Evolutionary conservation across 1,140 invertebrate species (phyloP).

Genomic region (Pteromalus puparum): DNA sequence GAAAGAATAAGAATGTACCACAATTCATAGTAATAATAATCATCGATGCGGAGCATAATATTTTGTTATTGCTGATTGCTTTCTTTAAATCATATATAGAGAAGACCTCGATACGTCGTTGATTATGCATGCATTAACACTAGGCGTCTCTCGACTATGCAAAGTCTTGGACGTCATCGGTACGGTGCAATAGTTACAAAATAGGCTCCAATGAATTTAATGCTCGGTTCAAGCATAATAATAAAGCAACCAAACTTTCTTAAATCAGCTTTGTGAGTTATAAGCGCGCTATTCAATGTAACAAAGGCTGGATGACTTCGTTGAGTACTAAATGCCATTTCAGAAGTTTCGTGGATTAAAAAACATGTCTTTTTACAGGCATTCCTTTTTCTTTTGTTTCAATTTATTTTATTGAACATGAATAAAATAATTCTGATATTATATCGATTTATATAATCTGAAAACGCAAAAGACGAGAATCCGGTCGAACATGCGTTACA

Average conservation of each 20-base stretch:
- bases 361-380: conserved; percentile 41
- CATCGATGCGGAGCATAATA: conserved; percentile 43
- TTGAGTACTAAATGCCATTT: conserved; percentile 42
- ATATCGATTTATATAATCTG: conserved; percentile 3
- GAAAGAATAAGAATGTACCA: conserved; percentile 38
- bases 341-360: conserved; percentile 36
- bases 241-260: conserved; percentile 19
- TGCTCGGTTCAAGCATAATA: background rate
- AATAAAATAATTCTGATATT: conserved; percentile 40
- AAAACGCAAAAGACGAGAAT: conserved; percentile 43
- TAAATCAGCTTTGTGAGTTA: conserved; percentile 31
- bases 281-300: conserved; percentile 18
- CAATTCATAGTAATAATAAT: conserved; percentile 23
- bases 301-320: conserved; percentile 48
- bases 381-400: conserved; percentile 23
- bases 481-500: conserved; percentile 49
- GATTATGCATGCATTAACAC: conserved; percentile 31
- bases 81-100: conserved; percentile 11
- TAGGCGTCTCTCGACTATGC: background rate
- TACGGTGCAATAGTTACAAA: conserved; percentile 42
- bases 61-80: background rate
- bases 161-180: conserved; percentile 21
- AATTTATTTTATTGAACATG: conserved; percentile 20
- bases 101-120: conserved; percentile 29
- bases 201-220: conserved; percentile 22